phyloP scores from a whole-genome alignment of 2,888 invertebrate genomes.

The Tolmerus cingulatus region DNA sequence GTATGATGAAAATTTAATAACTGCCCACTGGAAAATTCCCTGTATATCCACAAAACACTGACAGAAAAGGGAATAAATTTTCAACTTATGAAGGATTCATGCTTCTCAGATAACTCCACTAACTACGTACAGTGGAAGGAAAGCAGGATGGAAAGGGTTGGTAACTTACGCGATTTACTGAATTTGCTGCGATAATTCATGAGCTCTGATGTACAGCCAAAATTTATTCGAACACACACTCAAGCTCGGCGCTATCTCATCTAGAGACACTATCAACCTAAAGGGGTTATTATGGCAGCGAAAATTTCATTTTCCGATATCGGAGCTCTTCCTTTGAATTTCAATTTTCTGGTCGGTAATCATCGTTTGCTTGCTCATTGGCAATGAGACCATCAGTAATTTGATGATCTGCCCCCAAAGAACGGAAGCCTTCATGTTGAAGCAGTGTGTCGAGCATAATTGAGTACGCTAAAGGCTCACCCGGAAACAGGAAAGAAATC shows the following conservation, averaged over 20 bases:
- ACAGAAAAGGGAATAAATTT: neutral
- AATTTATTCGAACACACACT: neutral
- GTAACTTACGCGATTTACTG: neutral
- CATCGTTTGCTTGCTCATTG: neutral
- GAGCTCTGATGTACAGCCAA: neutral
- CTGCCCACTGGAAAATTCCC: slow-evolving; percentile 11
- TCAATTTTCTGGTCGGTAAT: neutral
- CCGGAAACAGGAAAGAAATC: neutral
- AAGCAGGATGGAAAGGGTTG: neutral
- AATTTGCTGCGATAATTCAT: neutral
- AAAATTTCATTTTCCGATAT: neutral
- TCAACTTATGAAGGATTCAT: slow-evolving; percentile 26
- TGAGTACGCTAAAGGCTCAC: neutral
- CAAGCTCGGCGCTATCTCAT: neutral
- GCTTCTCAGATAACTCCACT: neutral
- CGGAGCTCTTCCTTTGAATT: neutral
- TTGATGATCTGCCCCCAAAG: neutral
- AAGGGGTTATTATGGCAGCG: neutral
- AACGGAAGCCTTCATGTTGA: neutral
- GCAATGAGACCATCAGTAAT: neutral
- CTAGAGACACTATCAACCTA: neutral
- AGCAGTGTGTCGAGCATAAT: neutral
- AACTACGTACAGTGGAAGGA: neutral
- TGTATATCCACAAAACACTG: neutral
- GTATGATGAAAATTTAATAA: slow-evolving; percentile 25